A percentile compares a stretch with the other conserved stretches of the same genome.
Conservation (phyloP, 2,797 vertebrate genomes). For the Silurus aristotelis region DNA sequence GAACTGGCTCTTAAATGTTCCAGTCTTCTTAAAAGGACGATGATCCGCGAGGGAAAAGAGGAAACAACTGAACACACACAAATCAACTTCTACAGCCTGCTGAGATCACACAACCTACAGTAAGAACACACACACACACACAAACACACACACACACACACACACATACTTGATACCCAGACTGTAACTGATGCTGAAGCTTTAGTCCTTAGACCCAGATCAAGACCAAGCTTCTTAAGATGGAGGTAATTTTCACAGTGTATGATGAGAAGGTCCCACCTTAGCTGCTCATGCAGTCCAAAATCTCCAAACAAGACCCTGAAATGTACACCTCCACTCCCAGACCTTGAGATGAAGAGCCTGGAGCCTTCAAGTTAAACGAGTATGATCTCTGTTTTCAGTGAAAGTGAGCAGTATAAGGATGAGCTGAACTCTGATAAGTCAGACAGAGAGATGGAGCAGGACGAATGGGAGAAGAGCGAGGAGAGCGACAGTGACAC, state of each 20-base stretch:
- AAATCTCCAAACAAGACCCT: not conserved
- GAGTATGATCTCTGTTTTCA: slow-evolving; percentile 55
- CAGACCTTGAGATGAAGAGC: not conserved
- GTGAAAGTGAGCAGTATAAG: slow-evolving; percentile 92
- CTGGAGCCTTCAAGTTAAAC: not conserved
- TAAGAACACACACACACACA: slow-evolving; percentile 67
- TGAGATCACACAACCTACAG: slow-evolving; percentile 94
- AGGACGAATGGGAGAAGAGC: slow-evolving; percentile 95
- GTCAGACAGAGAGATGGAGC: slow-evolving; percentile 94
- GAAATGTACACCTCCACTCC: not conserved
- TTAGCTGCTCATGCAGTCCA: not conserved
- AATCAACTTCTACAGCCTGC: slow-evolving; percentile 91
- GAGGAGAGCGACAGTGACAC: slow-evolving; percentile 97
- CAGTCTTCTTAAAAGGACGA: slow-evolving; percentile 92
- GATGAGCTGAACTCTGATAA: slow-evolving; percentile 98
- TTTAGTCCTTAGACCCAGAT: not conserved
- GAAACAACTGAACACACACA: slow-evolving; percentile 84
- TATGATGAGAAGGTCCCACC: too few relatives aligned
- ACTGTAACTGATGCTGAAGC: not conserved
- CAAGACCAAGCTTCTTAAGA: not conserved
- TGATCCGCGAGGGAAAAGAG: slow-evolving; percentile 97
- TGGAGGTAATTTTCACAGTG: not conserved
- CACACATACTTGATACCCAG: not conserved
- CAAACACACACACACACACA: not conserved
- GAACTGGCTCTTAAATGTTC: slow-evolving; percentile 98